Base-by-base conservation (phyloP, 2,888 invertebrate genomes). In the Dascillus cervinus region DNA sequence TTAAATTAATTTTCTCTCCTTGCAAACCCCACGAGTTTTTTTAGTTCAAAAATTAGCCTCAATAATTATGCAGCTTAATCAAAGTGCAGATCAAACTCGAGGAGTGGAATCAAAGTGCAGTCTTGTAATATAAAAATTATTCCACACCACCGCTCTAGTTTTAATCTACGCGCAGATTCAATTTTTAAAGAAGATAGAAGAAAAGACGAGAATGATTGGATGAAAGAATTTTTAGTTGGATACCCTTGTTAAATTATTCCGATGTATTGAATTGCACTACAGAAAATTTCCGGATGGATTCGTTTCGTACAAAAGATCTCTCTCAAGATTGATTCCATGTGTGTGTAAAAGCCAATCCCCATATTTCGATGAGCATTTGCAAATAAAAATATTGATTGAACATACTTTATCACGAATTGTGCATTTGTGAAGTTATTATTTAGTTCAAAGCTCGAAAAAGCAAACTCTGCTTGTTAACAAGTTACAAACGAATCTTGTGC, bases 211-310 rank as follows among this genome's bases (percentile, higher is more conserved):
- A 22, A 32, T 17, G n/a, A 17, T 8, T 6, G 17, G 17, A 8
- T 26, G 21, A 32, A 33, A 23, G 30, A 27, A 34, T 22, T 27
- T 34, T 34, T 34, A 22, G 38, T 20, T 19, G 37, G 25, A 19
- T 21, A 23, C 38, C 40, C 52, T 52, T 49, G 52, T 52, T 52
- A 52, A 52, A 52, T 52, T 52, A 52, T 52, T 52, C 52, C 49
- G 39, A 50, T 46, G 47, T 52, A 50, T 52, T 52, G 52, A 49
- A 47, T 52, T 47, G 46, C 44, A 44, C 41, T 43, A 34, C 33
- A 43, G 44, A 46, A 41, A 46, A 47, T 49, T 49, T 49, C 44
- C 49, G 38, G 44, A 38, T 40, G 49, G 37, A 36, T 43, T 47
- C 38, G 32, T 26, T 34, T 29, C 29, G 31, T 41, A 46, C 42